These are phyloP conservation scores for Epiperipatus broadwayi DNA, from an alignment of 2,888 invertebrate genomes.

Conservation along the genomic window DNA sequence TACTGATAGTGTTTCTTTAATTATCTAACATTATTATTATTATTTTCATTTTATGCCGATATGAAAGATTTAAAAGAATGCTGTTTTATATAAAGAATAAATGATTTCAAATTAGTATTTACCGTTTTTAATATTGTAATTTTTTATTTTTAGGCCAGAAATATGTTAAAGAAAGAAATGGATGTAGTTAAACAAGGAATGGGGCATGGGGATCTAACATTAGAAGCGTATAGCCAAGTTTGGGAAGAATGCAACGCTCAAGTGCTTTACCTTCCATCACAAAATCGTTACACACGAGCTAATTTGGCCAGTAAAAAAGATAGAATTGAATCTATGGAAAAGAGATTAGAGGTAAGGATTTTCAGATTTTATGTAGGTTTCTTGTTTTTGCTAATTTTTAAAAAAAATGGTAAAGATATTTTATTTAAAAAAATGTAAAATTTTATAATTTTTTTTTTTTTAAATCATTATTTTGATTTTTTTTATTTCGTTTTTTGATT, in stretches of 20 bases:
- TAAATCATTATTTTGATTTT: neutral
- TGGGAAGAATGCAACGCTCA: constrained; percentile 93
- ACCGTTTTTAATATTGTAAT: constrained; percentile 9
- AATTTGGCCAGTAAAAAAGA: constrained; percentile 91
- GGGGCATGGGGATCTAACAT: constrained; percentile 79
- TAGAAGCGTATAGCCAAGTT: constrained; percentile 79
- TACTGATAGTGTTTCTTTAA: too few species aligned
- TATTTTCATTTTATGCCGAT: constrained; percentile 17
- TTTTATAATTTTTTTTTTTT: too few species aligned
- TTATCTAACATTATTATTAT: too few species aligned
- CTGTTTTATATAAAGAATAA: too few species aligned
- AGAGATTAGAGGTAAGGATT: constrained; percentile 54
- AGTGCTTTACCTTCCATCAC: constrained; percentile 71
- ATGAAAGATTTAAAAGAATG: constrained; percentile 18
- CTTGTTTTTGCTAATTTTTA: neutral
- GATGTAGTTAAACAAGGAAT: constrained; percentile 72
- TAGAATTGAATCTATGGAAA: constrained; percentile 75
- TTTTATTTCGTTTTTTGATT: neutral
- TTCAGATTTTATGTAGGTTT: neutral
- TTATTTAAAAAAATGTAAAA: too few species aligned
- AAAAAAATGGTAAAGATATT: neutral
- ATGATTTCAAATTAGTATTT: neutral
- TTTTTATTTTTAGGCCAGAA: constrained; percentile 35
- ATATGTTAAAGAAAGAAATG: constrained; percentile 59
- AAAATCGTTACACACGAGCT: constrained; percentile 78